phyloP scores from a whole-genome alignment of 2,113 vertebrate genomes.

The Entelurus aequoreus region DNA sequence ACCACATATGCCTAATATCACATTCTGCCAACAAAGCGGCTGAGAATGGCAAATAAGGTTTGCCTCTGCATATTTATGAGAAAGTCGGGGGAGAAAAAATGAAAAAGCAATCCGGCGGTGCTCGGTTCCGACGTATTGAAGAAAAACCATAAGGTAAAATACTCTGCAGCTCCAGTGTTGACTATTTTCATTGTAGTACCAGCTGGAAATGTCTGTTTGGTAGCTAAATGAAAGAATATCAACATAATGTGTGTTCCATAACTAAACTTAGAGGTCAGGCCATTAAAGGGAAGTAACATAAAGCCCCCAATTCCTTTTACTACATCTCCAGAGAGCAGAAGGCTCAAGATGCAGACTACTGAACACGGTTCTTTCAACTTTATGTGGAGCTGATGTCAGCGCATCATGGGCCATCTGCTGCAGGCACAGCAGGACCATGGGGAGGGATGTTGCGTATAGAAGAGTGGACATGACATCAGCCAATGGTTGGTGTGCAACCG shows the following conservation, averaged over 20 bases:
- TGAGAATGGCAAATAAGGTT: background rate
- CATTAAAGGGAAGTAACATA: constrained; percentile 7
- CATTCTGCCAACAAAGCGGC: background rate
- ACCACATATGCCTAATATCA: constrained; percentile 16
- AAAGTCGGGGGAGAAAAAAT: too few relatives aligned
- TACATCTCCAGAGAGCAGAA: background rate
- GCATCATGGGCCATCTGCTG: constrained; percentile 9
- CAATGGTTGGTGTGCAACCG: background rate
- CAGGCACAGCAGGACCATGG: constrained; percentile 7
- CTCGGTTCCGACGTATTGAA: background rate
- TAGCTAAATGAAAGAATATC: constrained; percentile 17
- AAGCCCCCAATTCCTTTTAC: constrained; percentile 11
- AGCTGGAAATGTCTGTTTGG: constrained; percentile 9
- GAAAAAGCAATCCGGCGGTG: too few relatives aligned
- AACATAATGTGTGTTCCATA: constrained; percentile 23
- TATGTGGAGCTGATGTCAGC: constrained; percentile 11
- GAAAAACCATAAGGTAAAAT: background rate
- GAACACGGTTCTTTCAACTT: constrained; percentile 5
- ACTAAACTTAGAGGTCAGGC: constrained; percentile 23
- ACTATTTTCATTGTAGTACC: too few relatives aligned
- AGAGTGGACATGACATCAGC: background rate
- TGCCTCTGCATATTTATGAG: too few relatives aligned
- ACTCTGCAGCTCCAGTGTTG: background rate
- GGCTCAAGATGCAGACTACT: constrained; percentile 1
- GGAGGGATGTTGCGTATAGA: constrained; percentile 1